Base-by-base conservation (phyloP, 2,888 invertebrate genomes). In the Buathra laborator region DNA sequence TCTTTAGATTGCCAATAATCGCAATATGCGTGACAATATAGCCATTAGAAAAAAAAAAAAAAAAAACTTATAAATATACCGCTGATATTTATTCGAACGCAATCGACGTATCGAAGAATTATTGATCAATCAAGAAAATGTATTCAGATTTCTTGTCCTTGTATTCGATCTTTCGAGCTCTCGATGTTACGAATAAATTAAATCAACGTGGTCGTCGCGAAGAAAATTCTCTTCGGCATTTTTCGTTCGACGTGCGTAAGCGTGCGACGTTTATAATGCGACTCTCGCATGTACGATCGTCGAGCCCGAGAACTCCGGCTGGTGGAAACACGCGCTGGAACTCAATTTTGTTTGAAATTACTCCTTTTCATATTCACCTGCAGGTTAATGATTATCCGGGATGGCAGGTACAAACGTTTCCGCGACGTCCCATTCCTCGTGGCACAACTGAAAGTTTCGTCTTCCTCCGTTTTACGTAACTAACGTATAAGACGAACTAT, bases 391-490 rank as follows among this genome's bases (percentile, higher is more conserved):
- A 81, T 32, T 44, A 75, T 68, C 37, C 48, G 62, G 53, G 53
- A 76, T 56, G 29, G 51, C 16, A 24, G 76, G 16, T 53, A 24
- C 72, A 53, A 62, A 51, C 46, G 12, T 67, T 82, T 77, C 82
- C 71, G 70, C 56, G 67, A 59, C 66, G 67, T 44, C 14, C 51
- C 59, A 3, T 19, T 48, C 24, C 70, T 14, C 62, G 44, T 29
- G 32, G 10, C 66, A 32, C 19, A 56, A 46, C 43, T 64, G 70
- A 80, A 80, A 66, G 66, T 80, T 83, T 53, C 46, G 19, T 74
- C 78, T 83, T 83, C 74, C 83, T 70, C 74, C 14, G 62, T 75
- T 79, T 83, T 83, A 83, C 70, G 80, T 75, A 80, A 83, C 80
- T 19, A 12, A 2, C 10, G 10, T 7, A 46, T 4, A 12, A 3